These are phyloP conservation scores for Pseudolaguvia tuberculata DNA, from an alignment of 2,113 vertebrate genomes.

Conservation along the genomic window DNA sequence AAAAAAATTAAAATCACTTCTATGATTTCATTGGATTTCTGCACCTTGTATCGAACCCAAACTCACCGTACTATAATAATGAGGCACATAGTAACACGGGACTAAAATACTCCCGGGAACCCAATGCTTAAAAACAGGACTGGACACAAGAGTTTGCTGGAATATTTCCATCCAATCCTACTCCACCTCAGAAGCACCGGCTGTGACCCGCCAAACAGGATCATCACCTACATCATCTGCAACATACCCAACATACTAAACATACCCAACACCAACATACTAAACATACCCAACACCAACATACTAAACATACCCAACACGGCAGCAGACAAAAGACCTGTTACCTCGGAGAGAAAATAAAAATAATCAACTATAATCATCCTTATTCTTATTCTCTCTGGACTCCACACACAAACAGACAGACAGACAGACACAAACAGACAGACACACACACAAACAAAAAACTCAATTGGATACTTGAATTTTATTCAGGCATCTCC, in stretches of 20 bases:
- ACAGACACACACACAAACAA: conserved; percentile 2
- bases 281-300: no score
- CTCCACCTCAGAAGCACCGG: neutral
- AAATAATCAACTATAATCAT: neutral
- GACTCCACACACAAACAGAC: neutral
- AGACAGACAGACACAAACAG: neutral
- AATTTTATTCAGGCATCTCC: conserved; percentile 72
- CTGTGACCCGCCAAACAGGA: neutral
- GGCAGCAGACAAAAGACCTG: neutral
- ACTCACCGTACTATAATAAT: neutral
- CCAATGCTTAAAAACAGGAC: neutral
- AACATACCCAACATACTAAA: no score
- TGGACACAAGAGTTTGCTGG: neutral
- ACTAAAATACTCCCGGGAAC: neutral
- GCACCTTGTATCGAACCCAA: neutral
- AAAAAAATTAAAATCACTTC: neutral
- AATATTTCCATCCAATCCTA: neutral
- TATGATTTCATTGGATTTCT: neutral
- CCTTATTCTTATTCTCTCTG: neutral
- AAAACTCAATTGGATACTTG: conserved; percentile 53
- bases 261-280: no score
- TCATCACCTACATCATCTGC: neutral
- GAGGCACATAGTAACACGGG: neutral
- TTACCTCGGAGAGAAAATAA: neutral
- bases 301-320: no score